Base-by-base conservation (phyloP, 2,797 vertebrate species). In the Apogon hyalosoma region DNA sequence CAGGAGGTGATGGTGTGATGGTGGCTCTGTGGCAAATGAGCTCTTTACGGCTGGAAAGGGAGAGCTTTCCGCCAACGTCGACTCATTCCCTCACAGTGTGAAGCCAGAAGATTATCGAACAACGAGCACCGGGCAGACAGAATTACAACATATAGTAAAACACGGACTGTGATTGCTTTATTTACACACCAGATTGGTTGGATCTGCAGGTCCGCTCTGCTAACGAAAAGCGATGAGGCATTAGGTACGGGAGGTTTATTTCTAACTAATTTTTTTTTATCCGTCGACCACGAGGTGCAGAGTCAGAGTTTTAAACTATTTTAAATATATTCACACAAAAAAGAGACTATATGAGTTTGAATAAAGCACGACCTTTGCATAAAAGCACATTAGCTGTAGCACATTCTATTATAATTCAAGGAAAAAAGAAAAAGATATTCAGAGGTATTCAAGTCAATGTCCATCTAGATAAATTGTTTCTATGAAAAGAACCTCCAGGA, bases 121-220 rank as follows among this genome's bases (percentile, higher is more conserved):
- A 3, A 11, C 1, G 7, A 62, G 45, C 46, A 31, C 43, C 12
- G 49, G 18, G 46, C 39, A 33, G 24, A 60, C 48, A 78, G 75
- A 75, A 63, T 69, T 63, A 57, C 52, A 59, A 33, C 11, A 1
- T 13, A 60, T 48, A 77, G 64, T 48, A 70, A 75, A 73, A 61
- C 39, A 43, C 48, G 33, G 7, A 28, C 31, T 39, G 33, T n/a
- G 18, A 79, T 63, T 1, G 16, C 36, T 64, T 24, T 0, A 81
- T 73, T 64, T 60, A 64, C 33, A 72, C 19, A 40, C 56, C 41
- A 41, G 45, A 60, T 0, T 59, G 41, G 60, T 53, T 3, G 18
- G 63, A 46, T 60, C 24, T 57, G 15, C 28, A 10, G 6, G 51
- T 42, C 38, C 24, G 40, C 41, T 52, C 7, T 2, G 3, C 24